These are phyloP conservation scores for Hylaeus anthracinus DNA, from an alignment of 1,140 invertebrate genomes.

Conservation along the genomic window DNA sequence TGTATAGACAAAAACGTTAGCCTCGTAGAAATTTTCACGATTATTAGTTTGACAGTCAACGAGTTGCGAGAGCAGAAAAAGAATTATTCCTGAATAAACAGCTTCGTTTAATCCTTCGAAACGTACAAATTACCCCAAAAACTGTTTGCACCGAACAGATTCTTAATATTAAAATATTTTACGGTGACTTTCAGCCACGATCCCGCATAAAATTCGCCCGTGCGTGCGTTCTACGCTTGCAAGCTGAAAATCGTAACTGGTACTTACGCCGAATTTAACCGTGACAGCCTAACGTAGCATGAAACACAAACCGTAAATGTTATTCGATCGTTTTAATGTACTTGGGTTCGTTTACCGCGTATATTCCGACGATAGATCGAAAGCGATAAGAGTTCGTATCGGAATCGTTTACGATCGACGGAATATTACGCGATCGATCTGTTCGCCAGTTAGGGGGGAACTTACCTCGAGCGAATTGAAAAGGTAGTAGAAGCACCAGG, in stretches of 20 bases:
- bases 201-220: too few relatives aligned
- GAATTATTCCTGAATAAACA: too few relatives aligned
- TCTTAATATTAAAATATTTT: too few relatives aligned
- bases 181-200: too few relatives aligned
- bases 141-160: too few relatives aligned
- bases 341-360: neutral
- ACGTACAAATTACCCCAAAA: too few relatives aligned
- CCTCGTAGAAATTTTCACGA: too few relatives aligned
- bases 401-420: neutral
- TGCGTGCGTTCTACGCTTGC: too few relatives aligned
- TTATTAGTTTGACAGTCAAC: too few relatives aligned
- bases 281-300: conserved; percentile 68
- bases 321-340: neutral
- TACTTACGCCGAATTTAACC: conserved; percentile 73
- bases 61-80: too few relatives aligned
- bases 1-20: too few relatives aligned
- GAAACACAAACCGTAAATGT: conserved; percentile 44
- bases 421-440: neutral
- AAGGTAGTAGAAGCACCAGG: conserved; percentile 98
- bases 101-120: too few relatives aligned
- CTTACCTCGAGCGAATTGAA: conserved; percentile 93
- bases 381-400: neutral
- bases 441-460: conserved; percentile 28
- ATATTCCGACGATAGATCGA: conserved; percentile 13
- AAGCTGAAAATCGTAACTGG: conserved; percentile 9